Evolutionary conservation across 2,113 vertebrate species (phyloP).

Genomic region (Saimiri boliviensis): DNA sequence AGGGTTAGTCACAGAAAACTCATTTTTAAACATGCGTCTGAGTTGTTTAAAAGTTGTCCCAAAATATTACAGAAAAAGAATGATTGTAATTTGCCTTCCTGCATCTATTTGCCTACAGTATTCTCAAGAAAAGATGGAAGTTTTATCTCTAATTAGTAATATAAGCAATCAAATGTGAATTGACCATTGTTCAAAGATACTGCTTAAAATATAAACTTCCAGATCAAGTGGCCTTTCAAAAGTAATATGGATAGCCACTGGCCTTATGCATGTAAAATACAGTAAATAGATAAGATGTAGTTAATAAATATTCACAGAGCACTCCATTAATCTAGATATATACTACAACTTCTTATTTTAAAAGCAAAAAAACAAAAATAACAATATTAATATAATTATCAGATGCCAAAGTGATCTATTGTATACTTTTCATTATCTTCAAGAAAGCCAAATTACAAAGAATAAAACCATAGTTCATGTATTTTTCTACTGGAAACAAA

Average conservation of each 20-base stretch:
- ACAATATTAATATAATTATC: slow-evolving; percentile 31
- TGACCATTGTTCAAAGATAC: slow-evolving; percentile 9
- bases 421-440: slow-evolving; percentile 14
- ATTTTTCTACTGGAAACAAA: slow-evolving; percentile 42
- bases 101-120: not conserved
- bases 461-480: not conserved
- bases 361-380: slow-evolving; percentile 26
- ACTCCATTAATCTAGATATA: slow-evolving; percentile 40
- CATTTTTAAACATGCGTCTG: not conserved
- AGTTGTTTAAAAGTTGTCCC: not conserved
- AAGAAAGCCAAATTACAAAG: slow-evolving; percentile 48
- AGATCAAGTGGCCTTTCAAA: slow-evolving; percentile 22
- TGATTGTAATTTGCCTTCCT: not conserved
- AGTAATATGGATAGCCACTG: not conserved
- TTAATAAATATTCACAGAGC: slow-evolving; percentile 5
- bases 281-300: slow-evolving; percentile 3
- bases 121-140: slow-evolving; percentile 13
- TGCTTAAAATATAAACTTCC: slow-evolving; percentile 13
- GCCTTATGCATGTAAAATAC: slow-evolving; percentile 3
- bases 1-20: slow-evolving; percentile 24
- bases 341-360: slow-evolving; percentile 58
- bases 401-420: slow-evolving; percentile 47
- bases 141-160: slow-evolving; percentile 4
- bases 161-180: slow-evolving; percentile 12
- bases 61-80: not conserved